Conservation (phyloP, 2,797 vertebrate genomes). For the Hypotaenidia philippensis region DNA sequence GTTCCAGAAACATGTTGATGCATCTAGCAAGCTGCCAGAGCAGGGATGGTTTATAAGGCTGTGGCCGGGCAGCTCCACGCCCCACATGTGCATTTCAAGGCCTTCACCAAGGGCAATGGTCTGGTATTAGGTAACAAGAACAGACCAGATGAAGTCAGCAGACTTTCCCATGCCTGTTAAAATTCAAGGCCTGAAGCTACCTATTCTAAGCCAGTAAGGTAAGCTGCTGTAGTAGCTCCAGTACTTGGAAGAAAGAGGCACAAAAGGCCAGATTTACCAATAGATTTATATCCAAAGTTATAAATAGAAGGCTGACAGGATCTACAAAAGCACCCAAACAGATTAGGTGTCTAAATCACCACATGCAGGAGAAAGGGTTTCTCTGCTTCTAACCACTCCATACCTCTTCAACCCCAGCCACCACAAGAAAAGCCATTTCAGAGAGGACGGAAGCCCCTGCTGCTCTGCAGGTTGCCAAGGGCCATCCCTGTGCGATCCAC, state of each 20-base stretch:
- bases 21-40: not conserved
- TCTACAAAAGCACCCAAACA: conserved; percentile 24
- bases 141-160: not conserved
- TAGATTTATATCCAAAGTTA: conserved; percentile 36
- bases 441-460: not conserved
- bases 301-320: conserved; percentile 58
- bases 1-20: not conserved
- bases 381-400: conserved; percentile 25
- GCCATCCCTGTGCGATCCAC: not conserved
- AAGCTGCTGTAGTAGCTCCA: not conserved
- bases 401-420: conserved; percentile 22
- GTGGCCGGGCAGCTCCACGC: not conserved
- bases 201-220: not conserved
- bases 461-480: not conserved
- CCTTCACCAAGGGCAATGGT: not conserved
- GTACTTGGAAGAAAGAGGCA: not conserved
- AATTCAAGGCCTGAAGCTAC: not conserved
- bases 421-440: conserved; percentile 24
- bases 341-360: conserved; percentile 40
- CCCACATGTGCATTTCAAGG: not conserved
- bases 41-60: not conserved
- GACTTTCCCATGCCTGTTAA: not conserved
- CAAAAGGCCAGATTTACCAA: conserved; percentile 36
- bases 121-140: not conserved
- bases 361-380: conserved; percentile 11